phyloP scores from a whole-genome alignment of 2,888 invertebrate genomes.

The Caenorhabditis sp. region DNA sequence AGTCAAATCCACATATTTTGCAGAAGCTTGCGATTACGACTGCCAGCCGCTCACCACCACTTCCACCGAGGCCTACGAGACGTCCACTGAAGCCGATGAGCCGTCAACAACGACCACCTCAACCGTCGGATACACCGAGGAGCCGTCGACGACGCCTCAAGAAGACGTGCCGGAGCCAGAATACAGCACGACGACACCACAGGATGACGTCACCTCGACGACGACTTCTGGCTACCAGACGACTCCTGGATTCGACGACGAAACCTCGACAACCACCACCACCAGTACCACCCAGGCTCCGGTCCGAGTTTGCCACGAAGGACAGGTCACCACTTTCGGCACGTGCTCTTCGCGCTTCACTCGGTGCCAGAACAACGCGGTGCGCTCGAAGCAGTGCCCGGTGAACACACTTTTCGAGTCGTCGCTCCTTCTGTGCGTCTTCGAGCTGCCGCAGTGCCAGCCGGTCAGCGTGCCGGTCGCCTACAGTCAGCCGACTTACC shows the following conservation, averaged over 20 bases:
- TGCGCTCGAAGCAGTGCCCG: slow-evolving; percentile 58
- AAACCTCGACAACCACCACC: neutral
- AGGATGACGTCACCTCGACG: slow-evolving; percentile 1
- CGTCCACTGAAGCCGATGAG: slow-evolving; percentile 11
- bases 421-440: slow-evolving; percentile 60
- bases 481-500: neutral
- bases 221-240: slow-evolving; percentile 1
- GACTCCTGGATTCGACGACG: slow-evolving; percentile 22
- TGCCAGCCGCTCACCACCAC: slow-evolving; percentile 26
- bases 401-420: slow-evolving; percentile 63
- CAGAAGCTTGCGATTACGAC: slow-evolving; percentile 47
- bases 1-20: too few relatives aligned
- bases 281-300: slow-evolving; percentile 12
- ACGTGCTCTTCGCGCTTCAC: slow-evolving; percentile 57
- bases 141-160: neutral
- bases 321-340: slow-evolving; percentile 46
- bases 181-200: slow-evolving; percentile 15
- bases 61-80: slow-evolving; percentile 3
- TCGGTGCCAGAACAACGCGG: slow-evolving; percentile 41
- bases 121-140: neutral
- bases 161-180: neutral
- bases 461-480: slow-evolving; percentile 31
- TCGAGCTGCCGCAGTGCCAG: slow-evolving; percentile 58
- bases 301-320: slow-evolving; percentile 43
- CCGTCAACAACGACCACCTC: neutral